phyloP scores from a whole-genome alignment of 2,888 invertebrate genomes.

The Chromoteleia sp. region DNA sequence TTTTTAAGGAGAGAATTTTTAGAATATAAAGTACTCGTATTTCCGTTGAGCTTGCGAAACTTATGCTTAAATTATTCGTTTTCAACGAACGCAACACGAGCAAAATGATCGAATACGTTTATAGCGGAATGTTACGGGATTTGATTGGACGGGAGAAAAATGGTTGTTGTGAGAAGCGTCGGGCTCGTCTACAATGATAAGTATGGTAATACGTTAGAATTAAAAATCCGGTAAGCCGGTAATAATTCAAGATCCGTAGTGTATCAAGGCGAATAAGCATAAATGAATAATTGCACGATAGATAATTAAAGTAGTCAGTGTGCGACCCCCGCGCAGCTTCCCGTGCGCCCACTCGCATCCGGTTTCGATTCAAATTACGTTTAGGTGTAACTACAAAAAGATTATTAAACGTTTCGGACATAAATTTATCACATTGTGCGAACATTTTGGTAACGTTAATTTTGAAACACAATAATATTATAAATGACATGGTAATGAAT shows the following conservation, averaged over 20 bases:
- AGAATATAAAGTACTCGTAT: conserved; percentile 30
- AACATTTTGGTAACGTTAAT: too few species aligned
- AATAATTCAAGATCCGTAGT: conserved; percentile 83
- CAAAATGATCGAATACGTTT: conserved; percentile 44
- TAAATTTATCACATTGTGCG: too few species aligned
- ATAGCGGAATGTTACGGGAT: conserved; percentile 29
- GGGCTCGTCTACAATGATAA: conserved; percentile 77
- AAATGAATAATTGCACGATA: conserved; percentile 84
- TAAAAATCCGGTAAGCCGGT: conserved; percentile 82
- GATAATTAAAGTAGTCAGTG: conserved; percentile 80
- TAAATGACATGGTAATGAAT: background rate
- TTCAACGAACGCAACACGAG: background rate
- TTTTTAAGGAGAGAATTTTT: conserved; percentile 52
- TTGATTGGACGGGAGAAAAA: conserved; percentile 70
- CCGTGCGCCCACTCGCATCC: conserved; percentile 36
- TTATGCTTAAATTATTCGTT: conserved; percentile 64
- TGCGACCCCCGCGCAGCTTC: conserved; percentile 53
- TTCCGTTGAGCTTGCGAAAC: conserved; percentile 42
- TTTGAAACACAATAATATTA: background rate
- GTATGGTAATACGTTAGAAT: conserved; percentile 82
- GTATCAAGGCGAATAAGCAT: conserved; percentile 84
- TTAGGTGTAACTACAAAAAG: conserved; percentile 13
- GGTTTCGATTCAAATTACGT: conserved; percentile 40
- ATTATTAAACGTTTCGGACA: conserved; percentile 6
- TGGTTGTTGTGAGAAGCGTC: conserved; percentile 66